Percentiles rank a stretch among this genome's conserved stretches.
Conservation (phyloP, 2,888 invertebrate genomes). For the Zygaena filipendulae region DNA sequence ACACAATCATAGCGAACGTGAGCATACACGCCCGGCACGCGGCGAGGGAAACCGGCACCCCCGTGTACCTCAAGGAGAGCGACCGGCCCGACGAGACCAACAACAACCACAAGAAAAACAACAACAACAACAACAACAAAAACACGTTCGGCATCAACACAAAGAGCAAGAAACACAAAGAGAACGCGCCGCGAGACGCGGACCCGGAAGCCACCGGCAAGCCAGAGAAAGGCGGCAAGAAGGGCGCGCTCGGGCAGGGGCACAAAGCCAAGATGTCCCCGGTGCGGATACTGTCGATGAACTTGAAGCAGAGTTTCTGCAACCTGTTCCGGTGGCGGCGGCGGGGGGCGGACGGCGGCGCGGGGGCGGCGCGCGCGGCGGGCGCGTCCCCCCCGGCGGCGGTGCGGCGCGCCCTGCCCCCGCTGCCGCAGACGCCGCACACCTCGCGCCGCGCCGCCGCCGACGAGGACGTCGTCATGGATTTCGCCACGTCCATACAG, state of each 20-base stretch:
- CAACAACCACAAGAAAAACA: slow-evolving; percentile 56
- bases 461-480: slow-evolving; percentile 71
- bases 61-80: slow-evolving; percentile 41
- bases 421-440: slow-evolving; percentile 44
- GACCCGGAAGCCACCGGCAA: slow-evolving; percentile 40
- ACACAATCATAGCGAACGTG: slow-evolving; percentile 53
- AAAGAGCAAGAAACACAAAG: slow-evolving; percentile 71
- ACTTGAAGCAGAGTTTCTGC: slow-evolving; percentile 86
- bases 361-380: slow-evolving; percentile 25
- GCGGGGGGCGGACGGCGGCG: slow-evolving; percentile 28
- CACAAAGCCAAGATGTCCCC: slow-evolving; percentile 73
- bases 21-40: slow-evolving; percentile 38
- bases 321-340: slow-evolving; percentile 81
- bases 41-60: slow-evolving; percentile 34
- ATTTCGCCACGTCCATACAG: slow-evolving; percentile 92
- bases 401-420: slow-evolving; percentile 50
- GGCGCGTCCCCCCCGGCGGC: slow-evolving; percentile 42
- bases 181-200: slow-evolving; percentile 33
- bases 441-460: slow-evolving; percentile 28
- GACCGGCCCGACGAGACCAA: slow-evolving; percentile 44
- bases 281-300: slow-evolving; percentile 74
- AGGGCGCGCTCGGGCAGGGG: slow-evolving; percentile 24
- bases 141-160: slow-evolving; percentile 70
- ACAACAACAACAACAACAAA: slow-evolving; percentile 31
- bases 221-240: slow-evolving; percentile 44